Base-by-base conservation (phyloP, 1,140 invertebrate genomes). In the Chironomus striatipennis region DNA sequence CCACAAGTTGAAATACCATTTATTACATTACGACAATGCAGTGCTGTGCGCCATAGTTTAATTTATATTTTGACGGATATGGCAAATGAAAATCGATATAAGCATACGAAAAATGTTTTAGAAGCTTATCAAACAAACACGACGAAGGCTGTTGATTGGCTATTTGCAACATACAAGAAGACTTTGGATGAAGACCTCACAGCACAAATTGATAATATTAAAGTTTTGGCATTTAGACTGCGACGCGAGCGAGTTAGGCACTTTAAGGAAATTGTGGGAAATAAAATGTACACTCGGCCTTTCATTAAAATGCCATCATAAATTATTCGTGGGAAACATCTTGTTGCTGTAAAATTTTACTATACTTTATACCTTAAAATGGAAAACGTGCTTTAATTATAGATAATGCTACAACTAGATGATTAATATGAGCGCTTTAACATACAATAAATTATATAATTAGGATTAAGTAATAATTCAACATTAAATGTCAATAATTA, bases 61-160 rank as follows among this genome's bases (percentile, higher is more conserved):
- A 78, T 78, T 10, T 82, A 82, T 72, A 72, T 82, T 18, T 79
- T 82, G 3, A 82, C 81, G 1, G 81, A 82, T 70, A 81, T 82
- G 75, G 80, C 80, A 15, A 79, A 82, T 75, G 17, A 77, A 57
- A 76, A 77, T 8, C 74, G 81, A 1, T 82, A 79, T 73, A 78
- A 81, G 42, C 81, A 82, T 57, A 81, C 81, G 15, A 79, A 74
- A 18, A 77, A 78, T 7, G 81, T 82, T 20, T 79, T 82, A 17
- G 76, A 74, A 42, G 77, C 77, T 64, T 82, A 79, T 34, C 80
- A 81, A 43, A 24, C 77, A 1, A 81, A 78, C 43, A 78, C 80
- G 10, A 79, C 79, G 12, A 81, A 82, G 43, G 76, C 81, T 0
- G 79, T 77, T 65, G 79, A 76, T 6, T 82, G 81, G 81, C 74